These are phyloP conservation scores for Muscicapa adusta DNA, from an alignment of 2,113 vertebrate genomes.

Conservation along the genomic window DNA sequence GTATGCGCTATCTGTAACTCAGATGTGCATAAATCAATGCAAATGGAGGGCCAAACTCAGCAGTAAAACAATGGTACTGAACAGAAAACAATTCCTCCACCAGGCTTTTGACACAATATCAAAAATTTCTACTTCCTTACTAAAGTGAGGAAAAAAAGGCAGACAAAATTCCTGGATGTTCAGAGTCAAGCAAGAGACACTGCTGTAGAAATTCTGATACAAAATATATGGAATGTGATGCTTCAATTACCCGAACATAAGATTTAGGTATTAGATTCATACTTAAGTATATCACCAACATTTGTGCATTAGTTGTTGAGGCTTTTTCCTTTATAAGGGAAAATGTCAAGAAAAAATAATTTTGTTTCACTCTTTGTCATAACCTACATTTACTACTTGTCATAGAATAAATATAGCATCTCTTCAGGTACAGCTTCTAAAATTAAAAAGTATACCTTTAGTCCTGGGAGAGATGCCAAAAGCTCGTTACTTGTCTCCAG, in stretches of 20 bases:
- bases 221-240: background rate
- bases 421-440: constrained; percentile 63
- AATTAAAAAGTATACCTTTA: constrained; percentile 63
- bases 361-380: constrained; percentile 22
- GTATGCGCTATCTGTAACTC: background rate
- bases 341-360: constrained; percentile 9
- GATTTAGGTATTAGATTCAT: background rate
- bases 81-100: background rate
- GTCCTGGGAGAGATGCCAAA: constrained; percentile 52
- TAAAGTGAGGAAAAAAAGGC: background rate
- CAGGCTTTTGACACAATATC: background rate
- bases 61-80: background rate
- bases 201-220: background rate
- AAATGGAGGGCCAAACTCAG: background rate
- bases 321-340: constrained; percentile 12
- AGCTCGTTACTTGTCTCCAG: constrained; percentile 58
- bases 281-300: background rate
- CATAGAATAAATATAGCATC: constrained; percentile 30
- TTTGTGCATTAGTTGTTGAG: background rate
- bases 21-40: background rate
- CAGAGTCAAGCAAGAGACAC: background rate
- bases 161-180: background rate
- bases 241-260: background rate
- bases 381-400: constrained; percentile 1
- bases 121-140: background rate